Evolutionary conservation across 1,140 invertebrate genomes (phyloP), one percentile per base, ranked within the genome.

Genomic region (Drosophila ogumai): DNA sequence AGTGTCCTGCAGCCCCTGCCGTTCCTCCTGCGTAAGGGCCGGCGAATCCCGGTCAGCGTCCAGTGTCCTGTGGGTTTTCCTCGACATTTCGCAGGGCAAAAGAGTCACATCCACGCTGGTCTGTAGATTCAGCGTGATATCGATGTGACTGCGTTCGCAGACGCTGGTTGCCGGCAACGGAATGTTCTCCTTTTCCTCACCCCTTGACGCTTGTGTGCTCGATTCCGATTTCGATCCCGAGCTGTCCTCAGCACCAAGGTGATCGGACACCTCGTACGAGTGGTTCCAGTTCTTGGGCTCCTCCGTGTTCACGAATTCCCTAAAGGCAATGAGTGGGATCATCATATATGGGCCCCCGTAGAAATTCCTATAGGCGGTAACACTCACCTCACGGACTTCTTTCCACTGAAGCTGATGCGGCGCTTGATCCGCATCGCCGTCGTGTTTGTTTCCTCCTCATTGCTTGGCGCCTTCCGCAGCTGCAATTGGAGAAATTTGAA

Each of bases 391-490:
- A 88, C 64, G 31, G 68, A 84, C 22, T 88, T 88, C n/a, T 90
- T 88, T 25, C 67, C 85, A 43, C 81, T 81, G 38, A 88, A 88
- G 61, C 84, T 88, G 47, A 88, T 87, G 50, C 84, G 84, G 55
- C 85, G 81, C 52, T 68, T 82, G 15, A 66, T 76, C 8, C 55
- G 46, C 6, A 55, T 25, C 6, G 44, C 19, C 6, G 46, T 15
- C 5, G 60, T 17, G n/a, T 12, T 58, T 9, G 36, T 28, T 12
- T 32, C 56, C 6, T 86, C 82, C 3, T 81, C 67, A 15, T 38
- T 32, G 9, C 0, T 1, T 1, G 55, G 38, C 4, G 34, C 32
- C 43, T 67, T 66, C 19, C 75, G 75, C 19, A 85, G 46, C 82
- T 85, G 40, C 13, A 19, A 59, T 13, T 15, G 7, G 0, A 13